Evolutionary conservation across 1,140 invertebrate genomes (phyloP).

Genomic region (Drosophila sproati): DNA sequence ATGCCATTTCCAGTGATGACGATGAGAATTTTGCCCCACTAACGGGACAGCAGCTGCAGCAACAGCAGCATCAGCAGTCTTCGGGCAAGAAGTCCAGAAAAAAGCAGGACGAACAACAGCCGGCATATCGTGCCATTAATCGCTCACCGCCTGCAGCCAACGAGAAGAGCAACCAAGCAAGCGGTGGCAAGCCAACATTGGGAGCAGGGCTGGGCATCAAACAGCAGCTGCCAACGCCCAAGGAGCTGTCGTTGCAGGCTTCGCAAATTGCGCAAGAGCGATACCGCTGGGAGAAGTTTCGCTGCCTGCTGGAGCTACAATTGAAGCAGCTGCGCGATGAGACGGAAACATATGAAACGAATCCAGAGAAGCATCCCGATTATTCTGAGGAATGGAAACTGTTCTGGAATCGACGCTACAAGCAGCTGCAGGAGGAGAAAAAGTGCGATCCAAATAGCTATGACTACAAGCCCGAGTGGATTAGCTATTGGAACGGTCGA

Average conservation of each 20-base stretch:
- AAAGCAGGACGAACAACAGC: constrained; percentile 37
- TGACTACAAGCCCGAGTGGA: constrained; percentile 95
- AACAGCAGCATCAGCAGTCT: not conserved
- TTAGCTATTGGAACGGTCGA: constrained; percentile 91
- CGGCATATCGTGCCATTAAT: constrained; percentile 58
- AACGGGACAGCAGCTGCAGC: not conserved
- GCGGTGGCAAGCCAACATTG: not conserved
- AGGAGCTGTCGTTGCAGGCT: constrained; percentile 76
- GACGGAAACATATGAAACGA: constrained; percentile 91
- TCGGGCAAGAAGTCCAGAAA: constrained; percentile 21
- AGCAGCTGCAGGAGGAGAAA: constrained; percentile 90
- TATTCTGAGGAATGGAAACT: constrained; percentile 95
- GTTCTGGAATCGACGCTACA: constrained; percentile 92
- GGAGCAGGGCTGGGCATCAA: constrained; percentile 4
- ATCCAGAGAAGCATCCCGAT: constrained; percentile 93
- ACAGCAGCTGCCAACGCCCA: constrained; percentile 70
- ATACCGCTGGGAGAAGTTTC: constrained; percentile 86
- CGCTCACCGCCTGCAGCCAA: constrained; percentile 53
- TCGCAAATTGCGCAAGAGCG: constrained; percentile 84
- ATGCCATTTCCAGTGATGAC: constrained; percentile 83
- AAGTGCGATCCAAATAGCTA: constrained; percentile 91
- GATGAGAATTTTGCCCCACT: constrained; percentile 41
- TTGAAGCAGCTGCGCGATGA: constrained; percentile 86
- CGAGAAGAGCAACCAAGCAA: not conserved
- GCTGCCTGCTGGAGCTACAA: constrained; percentile 78